Base-by-base conservation (phyloP, 2,888 invertebrate genomes). In the Meandrusa payeni region DNA sequence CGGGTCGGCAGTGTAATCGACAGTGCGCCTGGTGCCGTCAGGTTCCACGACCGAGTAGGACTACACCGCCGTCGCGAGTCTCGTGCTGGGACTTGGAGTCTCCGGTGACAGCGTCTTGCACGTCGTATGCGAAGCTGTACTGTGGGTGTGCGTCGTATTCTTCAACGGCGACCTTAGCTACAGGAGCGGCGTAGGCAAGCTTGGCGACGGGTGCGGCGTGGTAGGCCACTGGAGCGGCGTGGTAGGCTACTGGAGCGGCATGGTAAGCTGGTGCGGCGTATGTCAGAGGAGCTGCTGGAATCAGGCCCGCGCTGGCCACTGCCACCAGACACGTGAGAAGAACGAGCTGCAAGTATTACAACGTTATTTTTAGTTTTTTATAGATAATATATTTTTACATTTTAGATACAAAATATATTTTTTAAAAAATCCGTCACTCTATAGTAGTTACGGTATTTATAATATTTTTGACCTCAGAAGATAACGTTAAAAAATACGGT, bases 121-220 rank as follows among this genome's bases (percentile, higher is more conserved):
- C 88, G 50, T 89, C 89, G 66, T 90, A 90, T 0, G 88, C 81
- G 71, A 83, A 90, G 61, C 80, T 83, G 77, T 90, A 89, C 61
- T 89, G 88, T 57, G 43, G 83, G 69, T 57, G 79, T 55, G 28
- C 61, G 47, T 70, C 39, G 38, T 40, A 46, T 33, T 41, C 47
- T 15, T 41, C 34, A 15, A 37, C 23, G 7, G 68, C 64, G 43
- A 57, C 60, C 41, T 57, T 58, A 34, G 69, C 70, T 29, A 62
- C 59, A 51, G 69, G 48, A 5, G 54, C 50, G 38, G 9, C 43
- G 13, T 63, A 59, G 69, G 49, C 57, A 71, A 55, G 44, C 11
- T 62, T 57, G 68, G 73, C 54, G 62, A 72, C 45, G 3, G 60
- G 57, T 1, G 59, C 54, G 5, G 61, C 55, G 13, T 90, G 91